A percentile compares a stretch with the other conserved stretches of the same genome.
phyloP scores from a whole-genome alignment of 2,888 invertebrate species.

The Brenthis daphne region DNA sequence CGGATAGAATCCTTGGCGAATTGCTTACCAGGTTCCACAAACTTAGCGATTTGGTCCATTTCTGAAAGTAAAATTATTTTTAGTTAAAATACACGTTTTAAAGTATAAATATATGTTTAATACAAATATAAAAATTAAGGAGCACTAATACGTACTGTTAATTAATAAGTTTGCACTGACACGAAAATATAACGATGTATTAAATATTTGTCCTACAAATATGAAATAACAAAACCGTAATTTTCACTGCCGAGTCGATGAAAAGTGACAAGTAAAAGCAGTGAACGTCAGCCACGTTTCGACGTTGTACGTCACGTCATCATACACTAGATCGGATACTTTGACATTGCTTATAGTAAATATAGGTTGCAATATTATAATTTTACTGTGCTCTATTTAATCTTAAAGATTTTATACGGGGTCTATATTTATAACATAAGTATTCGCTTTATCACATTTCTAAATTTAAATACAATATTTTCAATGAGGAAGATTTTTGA shows the following conservation, averaged over 20 bases:
- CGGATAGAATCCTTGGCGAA: slow-evolving; percentile 99
- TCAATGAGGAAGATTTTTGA: too few relatives aligned
- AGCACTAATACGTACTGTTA: slow-evolving; percentile 39
- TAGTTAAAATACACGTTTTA: slow-evolving; percentile 3
- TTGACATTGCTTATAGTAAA: background rate
- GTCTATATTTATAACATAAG: too few relatives aligned
- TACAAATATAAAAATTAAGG: slow-evolving; percentile 1
- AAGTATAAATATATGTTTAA: background rate
- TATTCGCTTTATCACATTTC: too few relatives aligned
- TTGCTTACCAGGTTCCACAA: slow-evolving; percentile 96
- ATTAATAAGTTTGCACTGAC: slow-evolving; percentile 19
- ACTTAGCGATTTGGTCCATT: slow-evolving; percentile 99
- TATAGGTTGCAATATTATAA: background rate
- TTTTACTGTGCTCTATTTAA: background rate
- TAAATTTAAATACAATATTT: too few relatives aligned
- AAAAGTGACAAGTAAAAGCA: slow-evolving; percentile 51
- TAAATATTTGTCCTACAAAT: slow-evolving; percentile 25
- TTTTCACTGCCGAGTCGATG: slow-evolving; percentile 41
- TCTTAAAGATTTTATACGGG: too few relatives aligned
- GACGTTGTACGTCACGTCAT: slow-evolving; percentile 71
- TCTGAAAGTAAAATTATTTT: slow-evolving; percentile 55
- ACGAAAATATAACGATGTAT: slow-evolving; percentile 17
- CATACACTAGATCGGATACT: slow-evolving; percentile 55
- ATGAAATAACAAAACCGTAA: slow-evolving; percentile 23
- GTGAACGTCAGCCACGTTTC: slow-evolving; percentile 78